Evolutionary conservation across 2,888 invertebrate genomes (phyloP).

Genomic region (Amblyjoppa fuscipennis): DNA sequence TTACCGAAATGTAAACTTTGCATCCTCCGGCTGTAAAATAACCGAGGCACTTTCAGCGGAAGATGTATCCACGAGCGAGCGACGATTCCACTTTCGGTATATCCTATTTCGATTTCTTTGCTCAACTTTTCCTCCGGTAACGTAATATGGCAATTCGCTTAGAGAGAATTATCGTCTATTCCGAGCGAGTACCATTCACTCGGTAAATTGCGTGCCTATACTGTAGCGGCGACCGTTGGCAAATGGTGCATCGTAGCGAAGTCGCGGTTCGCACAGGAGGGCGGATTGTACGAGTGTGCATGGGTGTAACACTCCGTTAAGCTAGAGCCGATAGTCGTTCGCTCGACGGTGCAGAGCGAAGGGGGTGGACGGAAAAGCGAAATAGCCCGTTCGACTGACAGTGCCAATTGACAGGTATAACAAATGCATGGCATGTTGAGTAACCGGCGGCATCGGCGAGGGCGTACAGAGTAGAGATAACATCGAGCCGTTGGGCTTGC

Average conservation of each 20-base stretch:
- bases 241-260: slow-evolving; percentile 19
- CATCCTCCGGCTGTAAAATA: background rate
- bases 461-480: slow-evolving; percentile 70
- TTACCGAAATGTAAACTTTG: background rate
- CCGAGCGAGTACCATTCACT: slow-evolving; percentile 21
- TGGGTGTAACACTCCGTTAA: slow-evolving; percentile 56
- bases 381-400: slow-evolving; percentile 70
- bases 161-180: slow-evolving; percentile 17
- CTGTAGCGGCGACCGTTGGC: background rate
- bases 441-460: slow-evolving; percentile 69
- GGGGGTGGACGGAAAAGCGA: slow-evolving; percentile 59
- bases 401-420: slow-evolving; percentile 78
- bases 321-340: slow-evolving; percentile 70
- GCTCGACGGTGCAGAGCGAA: slow-evolving; percentile 33
- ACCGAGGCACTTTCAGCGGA: background rate
- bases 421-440: slow-evolving; percentile 76
- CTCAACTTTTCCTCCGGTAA: background rate
- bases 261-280: background rate
- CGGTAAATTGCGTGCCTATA: slow-evolving; percentile 18
- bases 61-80: background rate
- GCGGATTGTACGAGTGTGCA: background rate
- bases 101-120: background rate
- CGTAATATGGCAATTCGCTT: slow-evolving; percentile 5
- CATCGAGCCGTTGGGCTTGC: slow-evolving; percentile 68
- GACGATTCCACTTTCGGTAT: background rate